These are phyloP conservation scores for Osedax frankpressi DNA, from an alignment of 2,888 invertebrate species.

Conservation along the genomic window DNA sequence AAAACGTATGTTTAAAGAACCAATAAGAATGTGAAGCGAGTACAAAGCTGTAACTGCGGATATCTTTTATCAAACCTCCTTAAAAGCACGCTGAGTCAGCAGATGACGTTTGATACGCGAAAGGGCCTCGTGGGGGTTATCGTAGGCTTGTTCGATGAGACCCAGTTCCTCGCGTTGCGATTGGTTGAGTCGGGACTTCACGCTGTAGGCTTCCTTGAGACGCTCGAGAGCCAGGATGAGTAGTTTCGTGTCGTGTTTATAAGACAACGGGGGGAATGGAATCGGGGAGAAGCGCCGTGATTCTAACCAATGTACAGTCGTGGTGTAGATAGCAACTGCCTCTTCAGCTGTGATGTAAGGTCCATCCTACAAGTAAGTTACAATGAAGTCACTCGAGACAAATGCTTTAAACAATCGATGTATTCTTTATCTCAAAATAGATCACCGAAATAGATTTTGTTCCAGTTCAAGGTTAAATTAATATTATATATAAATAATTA, in stretches of 20 bases:
- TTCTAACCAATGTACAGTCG: slow-evolving; percentile 98
- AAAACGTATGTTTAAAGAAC: too few species aligned
- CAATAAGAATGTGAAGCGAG: too few species aligned
- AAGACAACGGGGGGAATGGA: slow-evolving; percentile 95
- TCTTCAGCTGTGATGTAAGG: slow-evolving; percentile 99
- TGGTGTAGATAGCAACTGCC: slow-evolving; percentile 98
- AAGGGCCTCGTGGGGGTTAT: slow-evolving; percentile 96
- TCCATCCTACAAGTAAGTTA: slow-evolving; percentile 64
- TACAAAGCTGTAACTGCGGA: too few species aligned
- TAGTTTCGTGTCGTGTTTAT: slow-evolving; percentile 97
- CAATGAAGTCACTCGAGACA: too few species aligned
- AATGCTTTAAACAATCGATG: too few species aligned
- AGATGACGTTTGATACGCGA: slow-evolving; percentile 98
- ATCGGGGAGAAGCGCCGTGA: slow-evolving; percentile 95
- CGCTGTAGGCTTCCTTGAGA: slow-evolving; percentile 91
- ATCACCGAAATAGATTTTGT: too few species aligned
- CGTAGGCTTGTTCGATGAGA: slow-evolving; percentile 96
- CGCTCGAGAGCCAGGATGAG: slow-evolving; percentile 89
- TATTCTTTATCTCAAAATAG: too few species aligned
- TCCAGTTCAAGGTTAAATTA: background rate
- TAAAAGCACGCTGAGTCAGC: slow-evolving; percentile 91
- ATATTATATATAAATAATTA: background rate
- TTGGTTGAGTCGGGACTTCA: slow-evolving; percentile 91
- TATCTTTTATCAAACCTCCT: slow-evolving; percentile 62
- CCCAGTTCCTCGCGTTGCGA: slow-evolving; percentile 96